Conservation (phyloP, 1,140 invertebrate genomes). For the Grapholita molesta region DNA sequence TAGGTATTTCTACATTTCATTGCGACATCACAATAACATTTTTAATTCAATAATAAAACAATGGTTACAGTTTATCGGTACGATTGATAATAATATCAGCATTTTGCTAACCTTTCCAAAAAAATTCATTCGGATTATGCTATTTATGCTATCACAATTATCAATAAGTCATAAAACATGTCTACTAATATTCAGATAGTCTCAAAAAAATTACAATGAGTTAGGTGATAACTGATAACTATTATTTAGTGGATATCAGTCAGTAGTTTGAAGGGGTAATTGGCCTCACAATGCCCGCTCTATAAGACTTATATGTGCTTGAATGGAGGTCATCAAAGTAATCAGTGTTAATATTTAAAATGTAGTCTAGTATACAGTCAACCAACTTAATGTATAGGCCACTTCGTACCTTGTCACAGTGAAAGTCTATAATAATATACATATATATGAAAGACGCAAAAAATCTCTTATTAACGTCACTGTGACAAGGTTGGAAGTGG, state of each 20-base stretch:
- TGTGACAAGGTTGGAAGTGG: too few species aligned
- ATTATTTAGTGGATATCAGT: background rate
- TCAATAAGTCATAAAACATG: background rate
- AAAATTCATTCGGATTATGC: background rate
- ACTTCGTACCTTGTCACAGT: too few species aligned
- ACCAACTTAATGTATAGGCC: too few species aligned
- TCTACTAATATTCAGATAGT: background rate
- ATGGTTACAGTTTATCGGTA: constrained; percentile 4
- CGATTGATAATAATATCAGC: background rate
- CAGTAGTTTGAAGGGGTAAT: background rate
- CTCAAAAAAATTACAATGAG: background rate
- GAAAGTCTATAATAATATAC: too few species aligned
- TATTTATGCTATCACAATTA: background rate
- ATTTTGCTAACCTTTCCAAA: background rate
- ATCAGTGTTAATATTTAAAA: background rate
- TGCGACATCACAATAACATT: background rate
- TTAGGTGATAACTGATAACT: too few species aligned
- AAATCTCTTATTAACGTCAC: too few species aligned
- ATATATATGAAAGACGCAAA: too few species aligned
- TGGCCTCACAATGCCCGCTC: background rate
- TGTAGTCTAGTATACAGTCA: too few species aligned
- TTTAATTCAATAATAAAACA: background rate
- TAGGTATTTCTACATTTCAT: background rate
- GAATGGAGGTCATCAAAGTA: background rate
- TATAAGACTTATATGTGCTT: too few species aligned